Base-by-base conservation (phyloP, 2,888 invertebrate genomes). In the Aethes cnicana region DNA sequence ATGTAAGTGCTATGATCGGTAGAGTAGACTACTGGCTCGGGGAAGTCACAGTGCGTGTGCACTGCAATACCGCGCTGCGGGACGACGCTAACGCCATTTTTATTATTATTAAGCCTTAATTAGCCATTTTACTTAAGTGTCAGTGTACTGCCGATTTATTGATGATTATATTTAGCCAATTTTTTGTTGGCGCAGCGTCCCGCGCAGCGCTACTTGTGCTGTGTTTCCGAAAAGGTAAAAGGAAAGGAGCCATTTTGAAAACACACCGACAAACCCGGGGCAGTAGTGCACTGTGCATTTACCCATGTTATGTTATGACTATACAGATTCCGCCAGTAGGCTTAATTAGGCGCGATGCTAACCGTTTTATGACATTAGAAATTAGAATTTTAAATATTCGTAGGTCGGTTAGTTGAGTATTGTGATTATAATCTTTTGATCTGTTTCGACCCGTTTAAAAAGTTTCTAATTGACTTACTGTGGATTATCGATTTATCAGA, bases 201-300 rank as follows among this genome's bases (percentile, higher is more conserved):
- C 78, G 73, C 79, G 81, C 83, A 81, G 88, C 87, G 84, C 90
- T 81, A 72, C 92, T 94, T 95, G 95, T 95, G 95, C 94, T 95
- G 95, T 95, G 95, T 94, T 94, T 94, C 93, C 91, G 93, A 93
- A 94, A 93, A 94, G 93, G 92, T 93, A 90, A 88, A 91, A 86
- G 95, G 95, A 95, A 95, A 95, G 95, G 95, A 94, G 95, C 95
- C 94, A 94, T 93, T 94, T 93, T 92, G 93, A 93, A 94, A 94
- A 94, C 94, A 95, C 95, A 94, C 95, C 95, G 94, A 93, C 91
- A 75, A 71, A 65, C 60, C 78, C 81, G 69, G 74, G 73, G 79
- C 66, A 81, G 81, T 81, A 78, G 82, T 84, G 76, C 81, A 80
- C 83, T 81, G 78, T 81, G 84, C 86, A 84, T 84, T 85, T 85